Conservation (phyloP, 2,888 invertebrate genomes). For the Crossocerus cetratus region DNA sequence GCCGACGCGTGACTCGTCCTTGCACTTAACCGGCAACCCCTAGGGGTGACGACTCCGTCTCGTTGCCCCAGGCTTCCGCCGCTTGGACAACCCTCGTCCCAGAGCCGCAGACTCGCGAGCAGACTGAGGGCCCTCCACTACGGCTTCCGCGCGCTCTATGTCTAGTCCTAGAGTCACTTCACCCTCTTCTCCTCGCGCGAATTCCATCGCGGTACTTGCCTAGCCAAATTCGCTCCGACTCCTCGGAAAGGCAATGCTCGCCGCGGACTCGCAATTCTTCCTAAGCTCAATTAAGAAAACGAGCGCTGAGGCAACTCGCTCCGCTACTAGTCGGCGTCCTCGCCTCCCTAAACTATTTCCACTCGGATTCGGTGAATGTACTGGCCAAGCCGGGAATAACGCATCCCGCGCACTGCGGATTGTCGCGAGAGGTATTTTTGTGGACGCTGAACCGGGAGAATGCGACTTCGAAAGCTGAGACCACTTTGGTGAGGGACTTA, state of each 20-base stretch:
- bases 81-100: background rate
- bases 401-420: slow-evolving; percentile 14
- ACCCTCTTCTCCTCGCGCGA: background rate
- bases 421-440: slow-evolving; percentile 34
- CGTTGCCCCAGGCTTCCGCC: background rate
- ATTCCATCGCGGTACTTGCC: background rate
- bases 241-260: no score
- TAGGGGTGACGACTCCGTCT: background rate
- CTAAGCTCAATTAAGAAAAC: background rate
- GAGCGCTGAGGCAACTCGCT: background rate
- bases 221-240: no score
- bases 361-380: slow-evolving; percentile 37
- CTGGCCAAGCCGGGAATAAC: slow-evolving; percentile 46
- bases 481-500: background rate
- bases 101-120: background rate
- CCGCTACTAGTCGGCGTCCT: background rate
- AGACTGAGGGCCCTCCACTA: background rate
- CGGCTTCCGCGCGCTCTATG: background rate
- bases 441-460: slow-evolving; percentile 4
- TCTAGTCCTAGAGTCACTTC: background rate
- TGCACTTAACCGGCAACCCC: slow-evolving; percentile 19
- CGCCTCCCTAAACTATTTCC: slow-evolving; percentile 12
- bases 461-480: no score
- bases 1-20: slow-evolving; percentile 36
- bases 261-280: no score